These are phyloP conservation scores for Rhombomys opimus DNA, from an alignment of 2,113 vertebrate genomes.

Conservation along the genomic window DNA sequence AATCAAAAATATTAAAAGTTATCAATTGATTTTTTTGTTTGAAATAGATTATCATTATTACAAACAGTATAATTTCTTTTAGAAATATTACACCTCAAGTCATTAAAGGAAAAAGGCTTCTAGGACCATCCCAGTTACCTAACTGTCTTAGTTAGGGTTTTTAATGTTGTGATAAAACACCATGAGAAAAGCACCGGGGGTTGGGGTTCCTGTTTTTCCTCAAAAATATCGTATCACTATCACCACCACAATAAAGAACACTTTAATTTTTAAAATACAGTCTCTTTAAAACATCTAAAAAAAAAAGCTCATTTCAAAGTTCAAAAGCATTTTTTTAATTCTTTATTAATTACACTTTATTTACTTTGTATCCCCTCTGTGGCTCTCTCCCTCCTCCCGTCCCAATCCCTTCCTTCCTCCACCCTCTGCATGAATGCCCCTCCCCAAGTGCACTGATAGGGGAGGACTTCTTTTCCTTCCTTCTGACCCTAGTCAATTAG, in stretches of 20 bases:
- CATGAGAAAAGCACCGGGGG: not conserved
- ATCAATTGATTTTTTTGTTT: not conserved
- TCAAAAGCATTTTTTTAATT: no score
- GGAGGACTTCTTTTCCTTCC: no score
- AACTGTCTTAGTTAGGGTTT: not conserved
- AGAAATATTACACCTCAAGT: not conserved
- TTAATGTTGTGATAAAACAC: not conserved
- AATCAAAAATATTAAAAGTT: not conserved
- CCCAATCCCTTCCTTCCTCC: no score
- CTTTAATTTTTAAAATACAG: not conserved
- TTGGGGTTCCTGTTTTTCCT: not conserved
- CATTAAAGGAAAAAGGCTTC: not conserved
- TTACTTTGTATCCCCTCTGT: no score
- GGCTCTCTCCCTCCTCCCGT: no score
- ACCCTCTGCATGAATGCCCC: no score
- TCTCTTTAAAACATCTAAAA: no score
- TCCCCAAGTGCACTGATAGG: no score
- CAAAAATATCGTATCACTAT: not conserved
- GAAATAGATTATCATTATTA: not conserved
- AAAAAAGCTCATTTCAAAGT: no score
- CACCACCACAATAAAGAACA: not conserved
- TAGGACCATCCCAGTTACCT: not conserved
- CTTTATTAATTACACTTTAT: no score
- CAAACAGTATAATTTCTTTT: not conserved
- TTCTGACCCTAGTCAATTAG: no score